Percentiles rank a stretch among this genome's conserved stretches.
Evolutionary conservation across 1,140 invertebrate genomes (phyloP).

Genomic region (Pectinophora gossypiella): DNA sequence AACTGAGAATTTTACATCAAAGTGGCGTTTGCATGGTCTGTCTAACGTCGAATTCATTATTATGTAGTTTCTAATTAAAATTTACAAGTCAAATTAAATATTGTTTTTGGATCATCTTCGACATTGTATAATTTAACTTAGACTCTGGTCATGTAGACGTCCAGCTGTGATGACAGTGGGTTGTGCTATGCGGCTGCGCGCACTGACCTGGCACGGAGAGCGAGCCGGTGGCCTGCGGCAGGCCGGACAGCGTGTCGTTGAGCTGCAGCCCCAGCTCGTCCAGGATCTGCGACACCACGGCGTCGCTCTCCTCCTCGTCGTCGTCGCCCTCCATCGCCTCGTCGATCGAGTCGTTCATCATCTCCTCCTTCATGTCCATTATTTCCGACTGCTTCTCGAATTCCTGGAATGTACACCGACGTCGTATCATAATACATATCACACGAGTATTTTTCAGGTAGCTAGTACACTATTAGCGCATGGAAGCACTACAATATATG

Average conservation of each 20-base stretch:
- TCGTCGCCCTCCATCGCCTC: conserved; percentile 99
- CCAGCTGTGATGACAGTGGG: not conserved
- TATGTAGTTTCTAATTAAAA: too few species aligned
- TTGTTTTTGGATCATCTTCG: too few species aligned
- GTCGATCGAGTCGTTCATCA: conserved; percentile 99
- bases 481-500: too few species aligned
- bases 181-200: not conserved
- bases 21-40: too few species aligned
- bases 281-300: conserved; percentile 94
- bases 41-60: too few species aligned
- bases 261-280: conserved; percentile 98
- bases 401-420: conserved; percentile 90
- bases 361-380: conserved; percentile 99
- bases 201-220: conserved; percentile 72
- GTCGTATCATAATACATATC: too few species aligned
- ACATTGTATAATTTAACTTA: too few species aligned
- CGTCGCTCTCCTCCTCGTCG: conserved; percentile 98
- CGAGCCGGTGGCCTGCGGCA: conserved; percentile 85
- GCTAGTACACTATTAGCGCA: too few species aligned
- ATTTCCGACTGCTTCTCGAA: conserved; percentile 99
- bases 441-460: too few species aligned
- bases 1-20: too few species aligned
- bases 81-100: too few species aligned
- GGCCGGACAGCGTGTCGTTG: conserved; percentile 89
- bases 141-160: too few species aligned